Evolutionary conservation across 2,797 vertebrate species (phyloP).

Genomic region (Todus mexicanus): DNA sequence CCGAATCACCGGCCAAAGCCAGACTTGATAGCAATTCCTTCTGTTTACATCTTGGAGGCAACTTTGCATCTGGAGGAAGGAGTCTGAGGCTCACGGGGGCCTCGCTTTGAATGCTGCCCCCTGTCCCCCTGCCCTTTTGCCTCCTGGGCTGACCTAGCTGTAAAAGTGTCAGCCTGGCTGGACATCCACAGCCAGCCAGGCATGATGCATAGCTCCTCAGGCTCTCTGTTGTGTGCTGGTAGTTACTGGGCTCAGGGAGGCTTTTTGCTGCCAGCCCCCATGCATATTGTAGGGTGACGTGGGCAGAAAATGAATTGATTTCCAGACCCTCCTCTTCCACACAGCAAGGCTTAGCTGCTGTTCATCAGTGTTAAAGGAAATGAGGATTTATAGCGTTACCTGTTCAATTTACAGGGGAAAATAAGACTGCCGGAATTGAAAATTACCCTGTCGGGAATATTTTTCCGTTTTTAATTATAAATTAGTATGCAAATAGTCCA

Average conservation of each 20-base stretch:
- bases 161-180: constrained; percentile 26
- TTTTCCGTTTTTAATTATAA: constrained; percentile 22
- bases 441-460: background rate
- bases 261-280: background rate
- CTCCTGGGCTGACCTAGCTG: background rate
- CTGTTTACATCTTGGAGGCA: constrained; percentile 3
- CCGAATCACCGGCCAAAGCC: background rate
- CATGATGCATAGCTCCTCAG: background rate
- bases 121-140: background rate
- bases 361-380: constrained; percentile 10
- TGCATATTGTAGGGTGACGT: background rate
- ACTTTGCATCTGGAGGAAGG: constrained; percentile 10
- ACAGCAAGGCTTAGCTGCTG: background rate
- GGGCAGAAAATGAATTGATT: background rate
- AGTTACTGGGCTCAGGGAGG: background rate
- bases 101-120: background rate
- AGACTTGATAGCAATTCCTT: background rate
- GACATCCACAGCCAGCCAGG: background rate
- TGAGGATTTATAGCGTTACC: constrained; percentile 10
- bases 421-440: background rate
- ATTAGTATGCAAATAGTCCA: constrained; percentile 5
- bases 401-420: background rate
- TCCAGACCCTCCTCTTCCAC: background rate
- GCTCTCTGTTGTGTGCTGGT: background rate
- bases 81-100: background rate